Conservation (phyloP, 2,888 invertebrate species). For the Drosophila parthenogenetica region DNA sequence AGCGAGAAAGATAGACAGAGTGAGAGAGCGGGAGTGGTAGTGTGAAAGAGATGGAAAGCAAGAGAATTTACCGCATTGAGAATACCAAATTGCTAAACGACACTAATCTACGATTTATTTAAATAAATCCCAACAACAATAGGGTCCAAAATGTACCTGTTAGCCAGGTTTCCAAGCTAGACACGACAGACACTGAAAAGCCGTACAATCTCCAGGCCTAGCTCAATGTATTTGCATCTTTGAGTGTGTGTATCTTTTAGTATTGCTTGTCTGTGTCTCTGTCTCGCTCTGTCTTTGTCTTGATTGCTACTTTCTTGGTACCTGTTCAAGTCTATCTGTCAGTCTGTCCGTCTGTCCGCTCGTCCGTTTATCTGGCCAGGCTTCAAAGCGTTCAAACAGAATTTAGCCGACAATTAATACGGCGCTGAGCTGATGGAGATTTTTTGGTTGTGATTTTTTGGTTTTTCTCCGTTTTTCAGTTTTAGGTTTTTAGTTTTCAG, state of each 20-base stretch:
- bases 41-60: neutral
- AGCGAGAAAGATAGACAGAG: neutral
- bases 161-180: slow-evolving; percentile 38
- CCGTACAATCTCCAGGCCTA: slow-evolving; percentile 28
- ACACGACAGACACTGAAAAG: slow-evolving; percentile 8
- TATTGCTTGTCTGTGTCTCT: slow-evolving; percentile 7
- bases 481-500: slow-evolving; percentile 25
- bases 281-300: slow-evolving; percentile 20
- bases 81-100: slow-evolving; percentile 76
- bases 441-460: slow-evolving; percentile 8
- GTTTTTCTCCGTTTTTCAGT: slow-evolving; percentile 6
- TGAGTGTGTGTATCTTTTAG: slow-evolving; percentile 15
- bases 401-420: slow-evolving; percentile 79
- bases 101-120: slow-evolving; percentile 76
- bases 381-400: slow-evolving; percentile 68
- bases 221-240: slow-evolving; percentile 37
- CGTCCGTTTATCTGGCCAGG: slow-evolving; percentile 34
- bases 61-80: slow-evolving; percentile 25
- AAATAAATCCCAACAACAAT: slow-evolving; percentile 54
- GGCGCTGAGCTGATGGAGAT: slow-evolving; percentile 53
- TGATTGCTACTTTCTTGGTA: slow-evolving; percentile 48
- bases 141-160: slow-evolving; percentile 57
- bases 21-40: neutral
- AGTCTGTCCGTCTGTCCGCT: neutral
- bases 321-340: slow-evolving; percentile 43